Evolutionary conservation across 1,140 invertebrate genomes (phyloP).

Genomic region (Tetraneura akinire): DNA sequence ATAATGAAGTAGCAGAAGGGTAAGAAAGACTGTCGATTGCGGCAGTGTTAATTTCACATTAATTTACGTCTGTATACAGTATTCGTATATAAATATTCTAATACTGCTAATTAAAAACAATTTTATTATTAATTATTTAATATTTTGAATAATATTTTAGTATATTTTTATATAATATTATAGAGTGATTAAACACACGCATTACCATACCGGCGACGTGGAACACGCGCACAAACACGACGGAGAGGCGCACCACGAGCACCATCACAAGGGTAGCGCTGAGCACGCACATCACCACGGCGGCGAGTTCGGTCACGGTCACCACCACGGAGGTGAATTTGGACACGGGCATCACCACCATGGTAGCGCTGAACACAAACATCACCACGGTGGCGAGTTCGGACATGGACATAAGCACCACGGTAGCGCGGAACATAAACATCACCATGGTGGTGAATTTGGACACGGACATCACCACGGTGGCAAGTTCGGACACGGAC

Average conservation of each 20-base stretch:
- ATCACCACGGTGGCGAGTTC: slow-evolving; percentile 53
- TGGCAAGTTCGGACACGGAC: slow-evolving; percentile 46
- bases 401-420: slow-evolving; percentile 53
- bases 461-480: slow-evolving; percentile 52
- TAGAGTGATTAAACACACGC: slow-evolving; percentile 53
- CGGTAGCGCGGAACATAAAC: slow-evolving; percentile 52
- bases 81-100: not conserved
- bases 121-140: too few relatives aligned
- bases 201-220: slow-evolving; percentile 53
- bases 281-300: slow-evolving; percentile 53
- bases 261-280: slow-evolving; percentile 53
- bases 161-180: too few relatives aligned
- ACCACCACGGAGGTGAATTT: slow-evolving; percentile 52
- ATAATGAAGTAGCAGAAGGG: slow-evolving; percentile 48
- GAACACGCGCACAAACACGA: slow-evolving; percentile 53
- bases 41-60: not conserved
- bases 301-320: slow-evolving; percentile 52
- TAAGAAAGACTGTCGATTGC: slow-evolving; percentile 26
- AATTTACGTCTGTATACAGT: not conserved
- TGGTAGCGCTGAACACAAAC: slow-evolving; percentile 52
- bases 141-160: not conserved
- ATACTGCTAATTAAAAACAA: too few relatives aligned
- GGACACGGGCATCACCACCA: slow-evolving; percentile 52
- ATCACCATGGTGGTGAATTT: slow-evolving; percentile 52
- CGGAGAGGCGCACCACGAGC: slow-evolving; percentile 53